These are phyloP conservation scores for Cryptus viduatorius DNA, from an alignment of 2,888 invertebrate genomes.

Conservation along the genomic window DNA sequence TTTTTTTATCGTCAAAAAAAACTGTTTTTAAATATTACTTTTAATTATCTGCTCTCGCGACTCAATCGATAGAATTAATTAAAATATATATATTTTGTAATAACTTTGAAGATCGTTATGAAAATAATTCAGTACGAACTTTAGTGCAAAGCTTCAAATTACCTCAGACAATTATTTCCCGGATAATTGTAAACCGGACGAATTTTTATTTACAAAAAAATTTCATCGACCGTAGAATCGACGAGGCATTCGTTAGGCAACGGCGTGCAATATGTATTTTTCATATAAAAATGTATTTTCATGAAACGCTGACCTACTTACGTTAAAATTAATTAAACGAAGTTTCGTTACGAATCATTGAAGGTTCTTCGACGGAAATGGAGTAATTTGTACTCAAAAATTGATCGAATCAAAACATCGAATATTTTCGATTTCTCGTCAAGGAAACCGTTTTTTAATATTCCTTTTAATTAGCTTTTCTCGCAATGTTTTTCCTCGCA, in stretches of 20 bases:
- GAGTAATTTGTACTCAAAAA: not conserved
- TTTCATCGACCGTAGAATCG: too few relatives aligned
- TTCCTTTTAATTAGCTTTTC: not conserved
- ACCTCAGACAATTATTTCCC: not conserved
- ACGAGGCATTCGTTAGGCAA: not conserved
- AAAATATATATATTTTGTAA: not conserved
- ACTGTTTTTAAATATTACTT: not conserved
- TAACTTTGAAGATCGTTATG: not conserved
- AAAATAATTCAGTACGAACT: not conserved
- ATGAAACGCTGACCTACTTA: slow-evolving; percentile 6
- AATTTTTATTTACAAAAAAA: too few relatives aligned
- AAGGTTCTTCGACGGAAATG: not conserved
- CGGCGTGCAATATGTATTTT: slow-evolving; percentile 5
- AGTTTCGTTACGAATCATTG: not conserved
- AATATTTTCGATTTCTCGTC: not conserved
- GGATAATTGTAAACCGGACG: too few relatives aligned
- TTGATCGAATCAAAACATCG: not conserved
- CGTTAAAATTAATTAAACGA: slow-evolving; percentile 23
- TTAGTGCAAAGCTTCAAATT: not conserved
- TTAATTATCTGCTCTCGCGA: not conserved
- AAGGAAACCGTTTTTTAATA: not conserved
- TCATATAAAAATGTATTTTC: slow-evolving; percentile 30
- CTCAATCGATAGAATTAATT: not conserved
- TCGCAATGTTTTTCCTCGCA: not conserved
- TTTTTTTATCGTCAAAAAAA: not conserved